Percentiles rank a stretch among this genome's conserved stretches.
Evolutionary conservation across 1,140 invertebrate species (phyloP).

Genomic region (Drosophila insularis): DNA sequence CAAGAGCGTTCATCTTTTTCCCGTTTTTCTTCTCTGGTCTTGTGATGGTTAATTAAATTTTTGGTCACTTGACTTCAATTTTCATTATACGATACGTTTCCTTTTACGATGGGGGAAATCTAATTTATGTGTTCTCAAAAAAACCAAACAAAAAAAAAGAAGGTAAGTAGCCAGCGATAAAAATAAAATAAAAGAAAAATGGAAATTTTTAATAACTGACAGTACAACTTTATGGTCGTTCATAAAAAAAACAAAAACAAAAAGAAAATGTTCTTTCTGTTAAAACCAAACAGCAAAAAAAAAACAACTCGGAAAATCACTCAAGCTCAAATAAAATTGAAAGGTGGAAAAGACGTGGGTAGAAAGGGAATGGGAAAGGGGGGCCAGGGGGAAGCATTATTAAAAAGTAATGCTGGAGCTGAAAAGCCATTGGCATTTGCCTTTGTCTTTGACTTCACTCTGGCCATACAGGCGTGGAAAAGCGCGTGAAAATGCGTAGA

Average conservation of each 20-base stretch:
- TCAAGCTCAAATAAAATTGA: conserved; percentile 55
- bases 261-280: conserved; percentile 29
- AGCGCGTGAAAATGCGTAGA: conserved; percentile 76
- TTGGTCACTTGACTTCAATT: conserved; percentile 43
- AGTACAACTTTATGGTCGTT: conserved; percentile 47
- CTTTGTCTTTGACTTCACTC: conserved; percentile 17
- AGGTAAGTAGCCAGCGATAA: conserved; percentile 33
- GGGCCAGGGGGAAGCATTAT: conserved; percentile 44
- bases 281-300: conserved; percentile 48
- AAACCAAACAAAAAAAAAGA: neutral
- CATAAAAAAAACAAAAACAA: conserved; percentile 60
- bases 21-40: neutral
- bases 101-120: conserved; percentile 57
- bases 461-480: conserved; percentile 59
- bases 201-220: conserved; percentile 75
- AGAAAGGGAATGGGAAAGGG: neutral
- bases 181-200: conserved; percentile 42
- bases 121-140: conserved; percentile 40
- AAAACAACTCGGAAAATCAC: conserved; percentile 59
- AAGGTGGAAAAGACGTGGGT: neutral
- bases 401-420: conserved; percentile 66
- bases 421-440: conserved; percentile 24
- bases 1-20: neutral
- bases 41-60: conserved; percentile 59
- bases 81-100: conserved; percentile 48